A percentile compares a stretch with the other conserved stretches of the same genome.
Evolutionary conservation across 2,888 invertebrate genomes (phyloP).

Genomic region (Aplocera efformata): DNA sequence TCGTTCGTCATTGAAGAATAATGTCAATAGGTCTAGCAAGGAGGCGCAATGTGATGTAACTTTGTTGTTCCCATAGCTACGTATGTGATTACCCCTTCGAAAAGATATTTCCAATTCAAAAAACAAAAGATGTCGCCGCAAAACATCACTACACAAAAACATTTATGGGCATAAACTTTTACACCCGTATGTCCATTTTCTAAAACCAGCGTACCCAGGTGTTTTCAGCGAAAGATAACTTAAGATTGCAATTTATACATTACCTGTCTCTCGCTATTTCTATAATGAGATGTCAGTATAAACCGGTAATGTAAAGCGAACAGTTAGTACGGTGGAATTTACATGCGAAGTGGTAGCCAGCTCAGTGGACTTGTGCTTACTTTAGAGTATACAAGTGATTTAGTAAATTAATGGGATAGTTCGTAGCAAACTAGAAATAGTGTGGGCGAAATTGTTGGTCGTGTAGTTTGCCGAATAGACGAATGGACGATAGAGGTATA

Average conservation of each 20-base stretch:
- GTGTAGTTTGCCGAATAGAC: no score
- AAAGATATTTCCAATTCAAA: no score
- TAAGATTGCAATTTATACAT: slow-evolving; percentile 29
- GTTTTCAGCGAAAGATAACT: slow-evolving; percentile 16
- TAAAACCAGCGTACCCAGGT: slow-evolving; percentile 14
- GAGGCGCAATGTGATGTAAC: no score
- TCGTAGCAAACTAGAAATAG: no score
- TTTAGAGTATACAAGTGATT: slow-evolving; percentile 8
- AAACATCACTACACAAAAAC: no score
- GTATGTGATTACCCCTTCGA: no score
- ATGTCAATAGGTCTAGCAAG: no score
- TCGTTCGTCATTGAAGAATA: no score
- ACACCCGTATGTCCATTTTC: slow-evolving; percentile 6
- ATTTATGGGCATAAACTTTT: background rate
- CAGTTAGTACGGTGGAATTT: slow-evolving; percentile 34
- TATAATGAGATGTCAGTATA: slow-evolving; percentile 23
- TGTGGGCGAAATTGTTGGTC: no score
- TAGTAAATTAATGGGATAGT: background rate
- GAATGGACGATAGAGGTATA: no score
- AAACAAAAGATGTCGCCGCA: no score
- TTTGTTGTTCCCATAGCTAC: no score
- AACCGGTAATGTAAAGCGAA: slow-evolving; percentile 30
- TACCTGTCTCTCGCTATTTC: slow-evolving; percentile 21
- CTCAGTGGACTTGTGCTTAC: slow-evolving; percentile 6
- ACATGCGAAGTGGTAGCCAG: slow-evolving; percentile 36